These are phyloP conservation scores for Aethina tumida DNA, from an alignment of 1,140 invertebrate genomes.

Conservation along the genomic window DNA sequence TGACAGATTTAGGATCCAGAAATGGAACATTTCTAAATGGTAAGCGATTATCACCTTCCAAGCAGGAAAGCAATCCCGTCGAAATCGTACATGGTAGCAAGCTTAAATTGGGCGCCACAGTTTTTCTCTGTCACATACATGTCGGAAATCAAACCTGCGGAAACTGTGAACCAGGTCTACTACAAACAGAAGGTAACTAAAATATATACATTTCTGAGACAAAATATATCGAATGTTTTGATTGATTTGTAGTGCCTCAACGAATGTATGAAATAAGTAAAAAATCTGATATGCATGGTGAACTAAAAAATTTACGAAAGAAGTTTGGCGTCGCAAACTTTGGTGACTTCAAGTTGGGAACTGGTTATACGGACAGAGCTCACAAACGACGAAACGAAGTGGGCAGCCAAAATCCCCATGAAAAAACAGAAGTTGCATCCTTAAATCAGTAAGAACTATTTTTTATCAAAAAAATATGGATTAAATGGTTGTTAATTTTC, in stretches of 20 bases:
- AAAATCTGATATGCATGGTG: conserved; percentile 51
- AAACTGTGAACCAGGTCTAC: conserved; percentile 77
- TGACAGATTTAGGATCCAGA: conserved; percentile 73
- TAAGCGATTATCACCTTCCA: conserved; percentile 57
- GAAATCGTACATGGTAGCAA: conserved; percentile 65
- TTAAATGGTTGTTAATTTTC: conserved; percentile 17
- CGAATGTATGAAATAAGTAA: conserved; percentile 17
- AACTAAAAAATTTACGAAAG: conserved; percentile 67
- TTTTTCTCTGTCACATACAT: conserved; percentile 79
- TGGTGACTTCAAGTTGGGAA: conserved; percentile 31
- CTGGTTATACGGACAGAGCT: conserved; percentile 69
- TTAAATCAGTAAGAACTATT: conserved; percentile 57
- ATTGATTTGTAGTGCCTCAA: neutral
- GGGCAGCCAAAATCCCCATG: conserved; percentile 72
- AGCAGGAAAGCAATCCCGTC: conserved; percentile 53
- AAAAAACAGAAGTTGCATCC: conserved; percentile 72
- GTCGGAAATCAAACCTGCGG: conserved; percentile 75
- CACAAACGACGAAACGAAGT: conserved; percentile 59
- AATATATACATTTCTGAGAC: no score
- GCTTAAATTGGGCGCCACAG: conserved; percentile 59
- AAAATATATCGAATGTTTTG: no score
- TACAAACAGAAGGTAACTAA: conserved; percentile 33
- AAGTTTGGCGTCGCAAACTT: conserved; percentile 67
- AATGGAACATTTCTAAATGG: conserved; percentile 83
- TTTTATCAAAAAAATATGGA: neutral